Conservation (phyloP, 2,113 vertebrate genomes). For the Albula goreensis region DNA sequence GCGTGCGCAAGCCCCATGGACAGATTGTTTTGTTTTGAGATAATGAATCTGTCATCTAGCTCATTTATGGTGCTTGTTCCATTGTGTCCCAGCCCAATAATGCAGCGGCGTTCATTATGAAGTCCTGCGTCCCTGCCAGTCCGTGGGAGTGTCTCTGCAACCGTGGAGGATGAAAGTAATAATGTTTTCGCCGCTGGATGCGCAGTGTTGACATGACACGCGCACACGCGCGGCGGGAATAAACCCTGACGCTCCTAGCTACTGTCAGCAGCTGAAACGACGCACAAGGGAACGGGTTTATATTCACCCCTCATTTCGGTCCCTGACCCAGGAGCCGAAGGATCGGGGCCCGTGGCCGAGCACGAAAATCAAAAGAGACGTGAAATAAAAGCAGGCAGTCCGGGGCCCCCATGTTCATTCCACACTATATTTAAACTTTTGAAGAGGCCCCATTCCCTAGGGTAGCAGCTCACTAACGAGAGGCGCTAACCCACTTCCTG, state of each 20-base stretch:
- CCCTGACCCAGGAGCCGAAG: background rate
- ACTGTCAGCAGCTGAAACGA: background rate
- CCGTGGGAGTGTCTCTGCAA: background rate
- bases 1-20: background rate
- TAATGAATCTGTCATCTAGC: constrained; percentile 1
- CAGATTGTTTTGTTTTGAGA: background rate
- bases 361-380: background rate
- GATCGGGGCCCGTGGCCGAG: background rate
- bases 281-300: background rate
- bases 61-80: constrained; percentile 3
- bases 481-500: constrained; percentile 20
- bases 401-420: background rate
- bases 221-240: background rate
- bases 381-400: background rate
- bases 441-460: constrained; percentile 21
- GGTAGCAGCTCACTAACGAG: background rate
- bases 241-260: background rate
- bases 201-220: background rate
- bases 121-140: background rate
- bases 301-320: background rate
- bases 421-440: constrained; percentile 7
- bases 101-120: background rate
- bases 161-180: background rate
- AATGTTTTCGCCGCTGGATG: background rate
- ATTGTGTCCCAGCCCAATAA: background rate